Evolutionary conservation across 2,888 invertebrate genomes (phyloP).

Genomic region (Euproctis similis): DNA sequence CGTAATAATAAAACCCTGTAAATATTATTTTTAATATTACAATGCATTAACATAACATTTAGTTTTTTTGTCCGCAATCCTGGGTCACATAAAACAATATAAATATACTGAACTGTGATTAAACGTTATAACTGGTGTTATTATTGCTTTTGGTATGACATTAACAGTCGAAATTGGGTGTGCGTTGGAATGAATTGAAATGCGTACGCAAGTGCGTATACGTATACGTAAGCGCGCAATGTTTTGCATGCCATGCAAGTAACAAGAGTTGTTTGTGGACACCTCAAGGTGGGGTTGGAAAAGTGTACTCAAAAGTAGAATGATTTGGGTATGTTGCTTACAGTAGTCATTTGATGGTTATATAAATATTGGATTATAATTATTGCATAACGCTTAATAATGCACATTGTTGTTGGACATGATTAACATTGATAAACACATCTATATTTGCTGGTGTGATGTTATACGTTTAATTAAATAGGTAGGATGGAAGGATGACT

Average conservation of each 20-base stretch:
- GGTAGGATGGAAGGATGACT: too few species aligned
- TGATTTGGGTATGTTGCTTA: constrained; percentile 46
- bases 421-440: too few species aligned
- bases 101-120: too few species aligned
- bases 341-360: constrained; percentile 62
- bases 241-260: constrained; percentile 56
- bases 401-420: constrained; percentile 35
- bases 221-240: constrained; percentile 39
- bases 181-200: constrained; percentile 22
- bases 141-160: constrained; percentile 18
- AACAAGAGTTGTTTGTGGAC: constrained; percentile 37
- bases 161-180: constrained; percentile 18
- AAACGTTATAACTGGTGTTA: constrained; percentile 9
- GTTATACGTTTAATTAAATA: too few species aligned
- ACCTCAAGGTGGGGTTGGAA: constrained; percentile 34
- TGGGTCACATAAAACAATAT: constrained; percentile 18
- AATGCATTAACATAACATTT: too few species aligned
- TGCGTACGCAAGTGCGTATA: constrained; percentile 34
- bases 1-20: too few species aligned
- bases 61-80: too few species aligned
- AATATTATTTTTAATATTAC: too few species aligned
- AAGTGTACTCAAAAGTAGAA: constrained; percentile 42
- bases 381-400: constrained; percentile 55
- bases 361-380: too few species aligned
- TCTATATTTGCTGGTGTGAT: too few species aligned